Base-by-base conservation (phyloP, 2,797 vertebrate genomes). In the Lagocephalus sceleratus region DNA sequence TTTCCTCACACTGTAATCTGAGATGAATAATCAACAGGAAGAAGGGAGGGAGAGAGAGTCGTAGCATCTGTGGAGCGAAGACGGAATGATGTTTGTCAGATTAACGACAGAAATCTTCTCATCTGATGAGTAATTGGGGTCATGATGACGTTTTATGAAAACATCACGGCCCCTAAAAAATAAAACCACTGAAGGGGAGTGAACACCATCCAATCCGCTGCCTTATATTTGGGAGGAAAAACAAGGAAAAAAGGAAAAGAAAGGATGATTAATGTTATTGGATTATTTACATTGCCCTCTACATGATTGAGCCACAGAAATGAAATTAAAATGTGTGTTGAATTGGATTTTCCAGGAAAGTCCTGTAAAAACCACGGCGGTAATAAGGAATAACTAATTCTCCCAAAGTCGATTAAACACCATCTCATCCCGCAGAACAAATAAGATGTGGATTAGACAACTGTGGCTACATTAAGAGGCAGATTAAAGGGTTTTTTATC, bases 381-480 rank as follows among this genome's bases (percentile, higher is more conserved):
- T 84, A 84, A 84, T 90, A 85, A 92, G 83, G 78, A 87, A 91
- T 87, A 79, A 90, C 85, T 90, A 90, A 90, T 92, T 93, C 89
- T 86, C 57, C 56, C 68, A 85, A 85, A 91, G 87, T 87, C 83
- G 79, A 87, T 88, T 91, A 90, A 79, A 83, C 85, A 80, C 68
- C 78, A 63, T 2, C 80, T 85, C 71, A 79, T 83, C 78, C 68
- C 15, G 52, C 68, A 67, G 78, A 81, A 86, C 79, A 83, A 89
- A 79, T 78, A 87, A 85, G 74, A 81, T 65, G 67, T 75, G 88
- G 90, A 92, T 92, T 92, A 92, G 75, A 85, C 63, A 51, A 71
- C 57, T 74, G 76, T 42, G 75, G 81, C 69, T 84, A 78, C 84
- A 83, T 79, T 83, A 88, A 83, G 87, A 86, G 67, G 78, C 60